phyloP scores from a whole-genome alignment of 2,888 invertebrate genomes.

The Eledona agricola region DNA sequence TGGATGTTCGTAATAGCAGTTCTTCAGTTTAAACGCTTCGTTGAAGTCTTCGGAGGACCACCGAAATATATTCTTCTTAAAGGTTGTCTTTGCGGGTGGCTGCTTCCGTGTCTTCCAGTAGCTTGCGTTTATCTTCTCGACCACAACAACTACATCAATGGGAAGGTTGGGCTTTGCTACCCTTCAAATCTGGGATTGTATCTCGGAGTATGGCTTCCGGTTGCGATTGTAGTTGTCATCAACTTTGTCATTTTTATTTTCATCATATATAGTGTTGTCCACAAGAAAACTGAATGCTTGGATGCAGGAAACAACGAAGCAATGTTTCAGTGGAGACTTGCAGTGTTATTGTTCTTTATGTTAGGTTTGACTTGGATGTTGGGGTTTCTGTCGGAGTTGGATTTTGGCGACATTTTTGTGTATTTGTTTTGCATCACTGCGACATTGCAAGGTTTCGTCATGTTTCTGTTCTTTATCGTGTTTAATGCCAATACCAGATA shows the following conservation, averaged over 20 bases:
- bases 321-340: slow-evolving; percentile 67
- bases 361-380: too few species aligned
- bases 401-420: slow-evolving; percentile 47
- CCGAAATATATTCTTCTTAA: slow-evolving; percentile 64
- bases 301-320: slow-evolving; percentile 47
- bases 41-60: slow-evolving; percentile 70
- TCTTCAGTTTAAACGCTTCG: slow-evolving; percentile 72
- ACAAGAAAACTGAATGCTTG: slow-evolving; percentile 46
- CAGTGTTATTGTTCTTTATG: slow-evolving; percentile 69
- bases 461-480: slow-evolving; percentile 70
- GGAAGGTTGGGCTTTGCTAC: slow-evolving; percentile 61
- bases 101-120: slow-evolving; percentile 67
- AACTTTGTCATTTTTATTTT: slow-evolving; percentile 21
- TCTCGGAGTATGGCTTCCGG: slow-evolving; percentile 65
- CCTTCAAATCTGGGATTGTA: slow-evolving; percentile 65
- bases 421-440: slow-evolving; percentile 68
- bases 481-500: slow-evolving; percentile 69
- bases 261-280: slow-evolving; percentile 27
- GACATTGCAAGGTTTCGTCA: slow-evolving; percentile 69
- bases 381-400: slow-evolving; percentile 63
- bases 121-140: slow-evolving; percentile 64
- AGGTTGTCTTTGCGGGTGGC: slow-evolving; percentile 72
- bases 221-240: slow-evolving; percentile 57
- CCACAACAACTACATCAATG: slow-evolving; percentile 62
- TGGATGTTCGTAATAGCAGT: slow-evolving; percentile 79